Conservation (phyloP, 1,140 invertebrate genomes). For the Drosophila bocki region DNA sequence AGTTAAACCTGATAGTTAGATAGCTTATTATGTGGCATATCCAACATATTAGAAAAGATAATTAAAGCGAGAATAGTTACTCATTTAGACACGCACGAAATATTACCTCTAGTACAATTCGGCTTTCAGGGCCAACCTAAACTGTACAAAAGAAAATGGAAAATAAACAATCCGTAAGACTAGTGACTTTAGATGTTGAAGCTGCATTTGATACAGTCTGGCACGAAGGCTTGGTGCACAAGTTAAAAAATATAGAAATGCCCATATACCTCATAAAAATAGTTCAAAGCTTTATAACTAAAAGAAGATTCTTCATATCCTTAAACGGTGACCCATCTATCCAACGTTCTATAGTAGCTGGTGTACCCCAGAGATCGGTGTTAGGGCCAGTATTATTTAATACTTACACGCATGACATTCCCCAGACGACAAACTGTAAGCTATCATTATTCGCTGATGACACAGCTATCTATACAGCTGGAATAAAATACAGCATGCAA, state of each 20-base stretch:
- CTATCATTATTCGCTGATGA: not conserved
- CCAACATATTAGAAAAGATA: not conserved
- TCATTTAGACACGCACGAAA: not conserved
- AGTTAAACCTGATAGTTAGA: too few species aligned
- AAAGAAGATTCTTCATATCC: not conserved
- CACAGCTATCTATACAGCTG: too few species aligned
- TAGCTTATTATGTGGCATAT: not conserved
- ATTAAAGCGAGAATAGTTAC: not conserved
- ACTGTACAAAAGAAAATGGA: not conserved
- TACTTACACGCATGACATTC: too few species aligned
- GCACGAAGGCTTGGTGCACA: too few species aligned
- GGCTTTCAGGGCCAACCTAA: not conserved
- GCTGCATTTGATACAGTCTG: too few species aligned
- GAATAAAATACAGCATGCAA: too few species aligned
- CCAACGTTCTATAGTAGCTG: not conserved
- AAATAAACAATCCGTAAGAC: not conserved
- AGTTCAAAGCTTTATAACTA: not conserved
- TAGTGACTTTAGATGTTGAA: not conserved
- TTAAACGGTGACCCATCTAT: not conserved
- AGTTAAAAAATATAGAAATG: too few species aligned
- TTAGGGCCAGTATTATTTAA: not conserved
- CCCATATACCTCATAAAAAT: not conserved
- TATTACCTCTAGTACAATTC: not conserved
- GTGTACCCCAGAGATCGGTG: not conserved
- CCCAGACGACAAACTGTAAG: too few species aligned